These are phyloP conservation scores for Anguilla megastoma DNA, from an alignment of 2,797 vertebrate species.

Conservation along the genomic window DNA sequence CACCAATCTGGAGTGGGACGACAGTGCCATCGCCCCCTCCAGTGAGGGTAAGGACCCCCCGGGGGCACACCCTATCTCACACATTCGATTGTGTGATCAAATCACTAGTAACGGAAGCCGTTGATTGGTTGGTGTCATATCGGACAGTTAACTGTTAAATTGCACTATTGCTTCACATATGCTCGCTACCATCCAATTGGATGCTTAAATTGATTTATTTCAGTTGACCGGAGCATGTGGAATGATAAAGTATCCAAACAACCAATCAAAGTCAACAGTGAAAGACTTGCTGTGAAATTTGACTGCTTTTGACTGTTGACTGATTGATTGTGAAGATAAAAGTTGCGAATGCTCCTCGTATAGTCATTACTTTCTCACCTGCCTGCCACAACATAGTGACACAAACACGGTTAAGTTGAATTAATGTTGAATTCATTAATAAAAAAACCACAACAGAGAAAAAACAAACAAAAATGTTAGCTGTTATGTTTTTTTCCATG, in stretches of 20 bases:
- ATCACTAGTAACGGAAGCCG: neutral
- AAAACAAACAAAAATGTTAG: too few species aligned
- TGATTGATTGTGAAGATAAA: neutral
- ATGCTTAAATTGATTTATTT: neutral
- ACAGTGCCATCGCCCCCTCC: slow-evolving; percentile 96
- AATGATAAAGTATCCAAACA: neutral
- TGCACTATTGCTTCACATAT: neutral
- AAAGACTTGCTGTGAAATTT: neutral
- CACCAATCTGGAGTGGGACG: slow-evolving; percentile 98
- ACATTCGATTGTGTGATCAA: neutral
- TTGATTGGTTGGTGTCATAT: neutral
- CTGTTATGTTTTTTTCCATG: slow-evolving; percentile 31
- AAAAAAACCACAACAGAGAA: too few species aligned
- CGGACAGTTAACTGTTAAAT: neutral
- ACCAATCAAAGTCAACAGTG: neutral
- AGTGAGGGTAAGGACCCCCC: slow-evolving; percentile 84
- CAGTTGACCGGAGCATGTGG: neutral
- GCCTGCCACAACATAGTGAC: neutral
- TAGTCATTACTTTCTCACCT: neutral
- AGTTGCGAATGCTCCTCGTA: neutral
- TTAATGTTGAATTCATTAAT: neutral
- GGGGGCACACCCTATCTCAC: neutral
- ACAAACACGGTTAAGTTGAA: neutral
- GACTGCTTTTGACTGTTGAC: neutral
- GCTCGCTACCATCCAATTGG: neutral